phyloP scores from a whole-genome alignment of 2,888 invertebrate species.

The Cordilura impudica region DNA sequence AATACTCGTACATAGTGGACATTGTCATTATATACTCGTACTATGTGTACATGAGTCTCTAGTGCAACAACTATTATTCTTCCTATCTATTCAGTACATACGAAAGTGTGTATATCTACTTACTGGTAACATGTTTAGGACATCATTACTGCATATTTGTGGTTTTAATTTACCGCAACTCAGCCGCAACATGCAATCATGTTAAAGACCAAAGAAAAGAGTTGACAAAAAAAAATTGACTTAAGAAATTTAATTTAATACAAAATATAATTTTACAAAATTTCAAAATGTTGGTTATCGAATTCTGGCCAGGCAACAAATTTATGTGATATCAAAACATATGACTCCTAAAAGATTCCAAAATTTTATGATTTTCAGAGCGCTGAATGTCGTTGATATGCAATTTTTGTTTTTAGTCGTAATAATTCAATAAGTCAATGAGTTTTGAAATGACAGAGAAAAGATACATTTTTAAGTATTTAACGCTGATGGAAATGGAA shows the following conservation, averaged over 20 bases:
- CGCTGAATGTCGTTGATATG: no score
- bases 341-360: no score
- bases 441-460: no score
- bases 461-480: no score
- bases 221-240: neutral
- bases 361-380: no score
- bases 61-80: slow-evolving; percentile 42
- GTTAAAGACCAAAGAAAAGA: slow-evolving; percentile 68
- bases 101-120: slow-evolving; percentile 25
- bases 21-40: slow-evolving; percentile 11
- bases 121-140: slow-evolving; percentile 61
- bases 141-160: slow-evolving; percentile 76
- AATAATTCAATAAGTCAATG: neutral
- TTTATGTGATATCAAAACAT: no score
- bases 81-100: slow-evolving; percentile 1
- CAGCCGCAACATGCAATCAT: slow-evolving; percentile 72
- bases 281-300: no score
- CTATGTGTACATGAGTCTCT: slow-evolving; percentile 36
- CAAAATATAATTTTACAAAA: slow-evolving; percentile 10
- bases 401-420: no score
- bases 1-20: neutral
- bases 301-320: no score
- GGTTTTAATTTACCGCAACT: slow-evolving; percentile 74
- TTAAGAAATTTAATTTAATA: neutral
- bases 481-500: no score